Base-by-base conservation (phyloP, 2,113 vertebrate species). In the Cheilinus undulatus region DNA sequence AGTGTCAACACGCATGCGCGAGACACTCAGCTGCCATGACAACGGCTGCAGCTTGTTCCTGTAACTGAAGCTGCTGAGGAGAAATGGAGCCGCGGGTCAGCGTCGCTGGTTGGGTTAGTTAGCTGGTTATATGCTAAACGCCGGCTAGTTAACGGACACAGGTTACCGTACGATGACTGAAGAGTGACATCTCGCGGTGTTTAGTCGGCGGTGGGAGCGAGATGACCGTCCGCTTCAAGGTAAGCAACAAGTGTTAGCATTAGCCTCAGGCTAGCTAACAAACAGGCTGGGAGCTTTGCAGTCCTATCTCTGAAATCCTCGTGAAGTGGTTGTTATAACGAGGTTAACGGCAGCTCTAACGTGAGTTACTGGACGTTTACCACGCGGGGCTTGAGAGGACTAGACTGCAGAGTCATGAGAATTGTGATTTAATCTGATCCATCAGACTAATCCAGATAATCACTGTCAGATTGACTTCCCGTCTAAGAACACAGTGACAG, bases 171-270 rank as follows among this genome's bases (percentile, higher is more conserved):
- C 9, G 1, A 49, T 30, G 50, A 43, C 19, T 0, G 0, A 19
- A 28, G 26, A 6, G 32, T 26, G 34, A 78, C 14, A 9, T 34
- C 14, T 52, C 26, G 27, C 23, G 42, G 20, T 17, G 60, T 54
- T 56, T n/a, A 23, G 3, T 60, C n/a, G 7, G 12, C 15, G n/a
- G 62, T 11, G 22, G 27, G 17, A 3, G 36, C 71, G 78, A 3
- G 60, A 89, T 91, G 89, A 80, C 78, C 1, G 84, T 86, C 59
- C 78, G 86, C 71, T 88, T 89, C 36, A 84, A 86, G 89, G 89
- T 91, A 76, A 76, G 40, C 60, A 48, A 50, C 76, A 69, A 53
- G 38, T 73, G 34, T 78, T 68, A 83, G 79, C 80, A 4, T 78
- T 59, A 82, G 79, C 73, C 13, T 3, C 32, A 40, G 40, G 45